These are phyloP conservation scores for Pangasius sanitwongsei DNA, from an alignment of 2,797 vertebrate genomes.

Conservation along the genomic window DNA sequence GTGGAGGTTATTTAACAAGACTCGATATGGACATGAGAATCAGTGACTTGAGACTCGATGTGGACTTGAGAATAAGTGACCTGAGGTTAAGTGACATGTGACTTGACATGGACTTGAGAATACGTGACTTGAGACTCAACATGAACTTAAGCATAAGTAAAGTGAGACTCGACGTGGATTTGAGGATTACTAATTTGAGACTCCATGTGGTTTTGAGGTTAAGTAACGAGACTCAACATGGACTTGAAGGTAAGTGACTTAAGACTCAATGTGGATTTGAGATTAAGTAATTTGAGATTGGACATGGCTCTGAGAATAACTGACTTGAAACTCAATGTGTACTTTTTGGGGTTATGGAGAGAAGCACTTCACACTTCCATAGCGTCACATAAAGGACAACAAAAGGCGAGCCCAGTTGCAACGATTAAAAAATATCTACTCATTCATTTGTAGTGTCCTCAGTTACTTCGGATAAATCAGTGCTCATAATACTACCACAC, in stretches of 20 bases:
- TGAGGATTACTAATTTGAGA: background rate
- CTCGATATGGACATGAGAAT: background rate
- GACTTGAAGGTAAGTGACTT: background rate
- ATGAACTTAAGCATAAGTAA: background rate
- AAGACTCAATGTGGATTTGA: background rate
- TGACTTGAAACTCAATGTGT: no score
- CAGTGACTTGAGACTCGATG: no score
- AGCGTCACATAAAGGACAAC: background rate
- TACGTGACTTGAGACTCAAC: background rate
- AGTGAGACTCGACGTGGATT: background rate
- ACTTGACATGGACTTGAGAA: background rate
- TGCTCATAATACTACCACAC: constrained; percentile 59
- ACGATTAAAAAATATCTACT: background rate
- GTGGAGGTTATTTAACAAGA: background rate
- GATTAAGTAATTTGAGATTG: background rate
- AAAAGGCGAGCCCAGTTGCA: background rate
- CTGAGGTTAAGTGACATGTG: background rate
- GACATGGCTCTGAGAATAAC: background rate
- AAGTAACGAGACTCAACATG: background rate
- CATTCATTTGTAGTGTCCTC: no score
- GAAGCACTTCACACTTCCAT: background rate
- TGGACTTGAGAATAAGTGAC: background rate
- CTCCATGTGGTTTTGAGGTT: background rate
- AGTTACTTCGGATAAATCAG: constrained; percentile 48
- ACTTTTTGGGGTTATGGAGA: background rate